phyloP scores from a whole-genome alignment of 2,888 invertebrate species.

The Neoscelio sp. region DNA sequence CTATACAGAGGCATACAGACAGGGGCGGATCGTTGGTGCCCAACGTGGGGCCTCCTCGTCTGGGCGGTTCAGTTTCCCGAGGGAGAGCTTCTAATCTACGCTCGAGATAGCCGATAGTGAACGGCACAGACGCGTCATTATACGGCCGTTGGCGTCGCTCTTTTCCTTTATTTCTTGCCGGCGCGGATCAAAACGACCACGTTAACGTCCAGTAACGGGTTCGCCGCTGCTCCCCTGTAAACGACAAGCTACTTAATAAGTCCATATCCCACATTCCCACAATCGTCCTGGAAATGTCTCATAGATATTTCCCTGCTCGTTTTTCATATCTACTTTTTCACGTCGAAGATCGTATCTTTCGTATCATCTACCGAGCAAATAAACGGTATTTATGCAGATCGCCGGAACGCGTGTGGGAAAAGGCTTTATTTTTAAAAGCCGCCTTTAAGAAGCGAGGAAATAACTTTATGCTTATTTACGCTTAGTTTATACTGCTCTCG shows the following conservation, averaged over 20 bases:
- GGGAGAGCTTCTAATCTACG: conserved; percentile 74
- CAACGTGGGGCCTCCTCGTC: conserved; percentile 52
- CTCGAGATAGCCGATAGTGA: conserved; percentile 79
- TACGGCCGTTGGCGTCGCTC: conserved; percentile 69
- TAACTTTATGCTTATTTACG: conserved; percentile 40
- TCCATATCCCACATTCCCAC: conserved; percentile 55
- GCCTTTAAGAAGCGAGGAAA: conserved; percentile 20
- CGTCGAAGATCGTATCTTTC: conserved; percentile 43
- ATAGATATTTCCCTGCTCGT: conserved; percentile 54
- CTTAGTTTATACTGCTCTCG: conserved; percentile 40
- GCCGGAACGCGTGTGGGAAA: conserved; percentile 51
- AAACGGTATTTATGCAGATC: conserved; percentile 35
- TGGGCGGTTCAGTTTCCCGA: conserved; percentile 65
- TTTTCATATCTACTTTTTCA: conserved; percentile 41
- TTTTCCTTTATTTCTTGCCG: conserved; percentile 63
- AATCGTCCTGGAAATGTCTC: conserved; percentile 58
- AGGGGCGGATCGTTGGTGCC: conserved; percentile 58
- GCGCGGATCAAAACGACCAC: conserved; percentile 70
- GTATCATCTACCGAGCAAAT: conserved; percentile 33
- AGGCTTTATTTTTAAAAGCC: conserved; percentile 50
- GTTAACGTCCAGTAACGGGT: conserved; percentile 74
- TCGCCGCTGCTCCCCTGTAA: conserved; percentile 35
- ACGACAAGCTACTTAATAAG: conserved; percentile 66
- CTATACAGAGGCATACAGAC: conserved; percentile 67
- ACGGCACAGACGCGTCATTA: conserved; percentile 72